Evolutionary conservation across 2,797 vertebrate genomes (phyloP), one percentile per base, ranked within the genome.

Genomic region (Scomberomorus guttatus): DNA sequence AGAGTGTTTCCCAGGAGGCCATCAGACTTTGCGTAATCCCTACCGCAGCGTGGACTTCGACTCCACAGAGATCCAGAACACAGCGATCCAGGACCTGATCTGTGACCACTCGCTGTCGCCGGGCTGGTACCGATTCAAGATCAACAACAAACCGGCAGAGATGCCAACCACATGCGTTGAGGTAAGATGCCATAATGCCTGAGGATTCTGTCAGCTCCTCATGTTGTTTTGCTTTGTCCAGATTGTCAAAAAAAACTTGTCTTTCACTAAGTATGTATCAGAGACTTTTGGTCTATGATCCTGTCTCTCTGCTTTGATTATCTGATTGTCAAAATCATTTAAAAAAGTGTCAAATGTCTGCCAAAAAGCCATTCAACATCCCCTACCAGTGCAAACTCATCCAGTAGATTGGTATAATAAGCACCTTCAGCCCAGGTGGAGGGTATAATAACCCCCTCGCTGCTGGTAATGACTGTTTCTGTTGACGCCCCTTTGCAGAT

Each of bases 151-250:
- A 52, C 94, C 94, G 0, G 95, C 94, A 0, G 95, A 96, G 84
- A 97, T 96, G 96, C 96, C 97, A 3, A 96, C 95, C 15, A 89
- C 69, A 80, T 96, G 96, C n/a, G 88, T 96, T 0, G 95, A 97
- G 95, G 96, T 96, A 72, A 92, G 72, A 67, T 1, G 4, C 11
- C 51, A 8, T n/a, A 54, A 57, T 1, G 12, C 4, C 11, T 46
- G 9, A 14, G 10, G 4, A 51, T 5, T 65, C 9, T 24, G 6
- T 20, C 17, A 46, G 15, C 32, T 34, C 32, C 32, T 10, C 34
- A 37, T 37, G 17, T 13, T 18, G 9, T 24, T 37, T 11, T 37
- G 37, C 37, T 37, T 37, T 37, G 37, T 11, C 2, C 11, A 2
- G 37, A 37, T 37, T 37, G 37, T 37, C 37, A 37, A 37, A 37